Base-by-base conservation (phyloP, 2,888 invertebrate species). In the Drosophila helvetica region DNA sequence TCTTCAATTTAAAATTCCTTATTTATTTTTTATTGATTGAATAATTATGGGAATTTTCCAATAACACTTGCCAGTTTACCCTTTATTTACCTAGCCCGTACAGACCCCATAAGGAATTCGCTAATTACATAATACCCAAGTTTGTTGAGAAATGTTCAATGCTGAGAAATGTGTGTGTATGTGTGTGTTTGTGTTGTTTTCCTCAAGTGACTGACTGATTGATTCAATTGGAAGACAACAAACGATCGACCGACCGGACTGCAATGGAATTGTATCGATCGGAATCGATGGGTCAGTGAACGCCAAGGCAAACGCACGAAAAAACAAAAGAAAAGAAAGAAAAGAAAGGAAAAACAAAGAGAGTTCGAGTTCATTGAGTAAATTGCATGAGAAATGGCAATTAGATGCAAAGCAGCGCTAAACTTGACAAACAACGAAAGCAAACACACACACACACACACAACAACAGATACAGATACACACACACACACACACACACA, bases 311-410 rank as follows among this genome's bases (percentile, higher is more conserved):
- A 45, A 69, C n/a, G 52, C 33, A 57, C 67, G 57, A 63, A 67
- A 71, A 15, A 38, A 38, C 38, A 38, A 15, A 15, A 38, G 27
- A 2, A 15, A 22, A 22, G 22, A 4, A 4, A 15, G 22, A 12
- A 1, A 3, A 15, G n/a, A n/a, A n/a, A n/a, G n/a, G n/a, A 12
- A 38, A 38, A 38, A 15, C 38, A 38, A 15, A 38, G 38, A 38
- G 38, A 75, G 67, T 81, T 84, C 75, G 38, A 75, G 67, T 81
- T 84, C 75, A 78, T 82, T 78, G 79, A 78, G 68, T 74, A 74
- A 72, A 80, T 80, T 74, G 81, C 77, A 79, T 67, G 52, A 75
- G 78, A 81, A 74, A 79, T 66, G 71, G 48, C 86, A 86, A 79
- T 86, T 86, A 76, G 74, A 76, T 74, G 72, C 68, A 53, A 65